Base-by-base conservation (phyloP, 2,888 invertebrate genomes). In the Acleris cristana region DNA sequence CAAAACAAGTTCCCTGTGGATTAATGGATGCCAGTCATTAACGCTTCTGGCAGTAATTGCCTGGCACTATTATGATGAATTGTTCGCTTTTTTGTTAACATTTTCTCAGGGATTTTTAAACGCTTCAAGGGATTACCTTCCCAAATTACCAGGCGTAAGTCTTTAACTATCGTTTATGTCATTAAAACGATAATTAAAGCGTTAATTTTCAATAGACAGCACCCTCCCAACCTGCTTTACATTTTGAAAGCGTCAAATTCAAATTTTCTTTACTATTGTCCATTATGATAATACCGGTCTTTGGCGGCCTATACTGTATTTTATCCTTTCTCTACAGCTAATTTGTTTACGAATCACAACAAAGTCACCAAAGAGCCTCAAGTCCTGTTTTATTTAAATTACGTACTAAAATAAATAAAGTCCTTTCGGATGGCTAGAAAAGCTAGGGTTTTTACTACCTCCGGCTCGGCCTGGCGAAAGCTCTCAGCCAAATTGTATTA, bases 401-500 rank as follows among this genome's bases (percentile, higher is more conserved):
- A 89, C 87, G 83, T 79, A 86, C 84, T 90, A 87, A 89, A 90
- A 88, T 88, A 89, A 91, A 89, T 88, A 88, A 84, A 84, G 82
- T 78, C 75, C 77, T 74, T 82, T 83, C 80, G 79, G 80, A 75
- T 79, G 79, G 82, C 84, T 83, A 83, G 82, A 73, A 77, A 79
- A 75, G 73, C 69, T 68, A 81, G 80, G 78, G 82, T 82, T 87
- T 87, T 86, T 86, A 85, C 86, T 86, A 86, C 84, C 83, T 82
- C 80, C 76, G 81, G 77, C 78, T 79, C 79, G 65, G 77, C 77
- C 76, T 77, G 76, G 80, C 76, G 82, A 79, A 81, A 79, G 84
- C 87, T 89, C 83, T 89, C 84, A 87, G 81, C 85, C 80, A 89
- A 90, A 91, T 91, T 91, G 91, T 91, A 92, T 92, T 91, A 90